A percentile compares a stretch with the other conserved stretches of the same genome.
Conservation (phyloP, 2,797 vertebrate genomes). For the Phylloscopus collybita region DNA sequence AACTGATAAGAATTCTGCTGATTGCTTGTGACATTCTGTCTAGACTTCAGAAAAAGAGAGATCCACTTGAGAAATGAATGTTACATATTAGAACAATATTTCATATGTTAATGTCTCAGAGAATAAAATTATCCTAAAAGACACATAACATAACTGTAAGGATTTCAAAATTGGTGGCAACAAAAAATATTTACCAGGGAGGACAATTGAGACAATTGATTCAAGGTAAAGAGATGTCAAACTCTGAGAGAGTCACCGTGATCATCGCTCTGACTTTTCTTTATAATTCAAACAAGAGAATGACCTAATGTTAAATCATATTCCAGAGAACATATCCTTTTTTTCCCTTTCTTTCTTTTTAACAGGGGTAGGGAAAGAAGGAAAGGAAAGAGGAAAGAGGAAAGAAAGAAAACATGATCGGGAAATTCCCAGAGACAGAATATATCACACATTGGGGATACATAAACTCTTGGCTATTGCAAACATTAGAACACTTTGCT, state of each 20-base stretch:
- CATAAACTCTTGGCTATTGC: background rate
- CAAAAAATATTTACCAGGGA: constrained; percentile 12
- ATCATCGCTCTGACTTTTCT: background rate
- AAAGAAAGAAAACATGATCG: background rate
- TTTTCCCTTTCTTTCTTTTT: background rate
- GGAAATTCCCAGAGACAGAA: background rate
- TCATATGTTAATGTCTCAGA: constrained; percentile 55
- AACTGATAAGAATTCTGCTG: constrained; percentile 70
- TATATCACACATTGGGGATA: background rate
- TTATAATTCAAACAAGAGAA: background rate
- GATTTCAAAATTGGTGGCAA: background rate
- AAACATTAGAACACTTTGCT: background rate
- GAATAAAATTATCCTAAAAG: constrained; percentile 63
- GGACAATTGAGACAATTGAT: constrained; percentile 1
- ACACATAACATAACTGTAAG: background rate
- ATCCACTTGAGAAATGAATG: constrained; percentile 42
- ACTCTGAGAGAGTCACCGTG: background rate
- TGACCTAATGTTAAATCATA: background rate
- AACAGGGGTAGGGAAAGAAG: no score
- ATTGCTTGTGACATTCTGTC: constrained; percentile 72
- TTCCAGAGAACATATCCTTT: background rate
- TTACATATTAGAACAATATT: constrained; percentile 45
- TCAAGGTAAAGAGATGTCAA: background rate
- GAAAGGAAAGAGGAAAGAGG: no score
- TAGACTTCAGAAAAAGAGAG: constrained; percentile 41